Percentiles rank a stretch among this genome's conserved stretches.
Conservation (phyloP, 2,888 invertebrate genomes). For the Morpho helenor region DNA sequence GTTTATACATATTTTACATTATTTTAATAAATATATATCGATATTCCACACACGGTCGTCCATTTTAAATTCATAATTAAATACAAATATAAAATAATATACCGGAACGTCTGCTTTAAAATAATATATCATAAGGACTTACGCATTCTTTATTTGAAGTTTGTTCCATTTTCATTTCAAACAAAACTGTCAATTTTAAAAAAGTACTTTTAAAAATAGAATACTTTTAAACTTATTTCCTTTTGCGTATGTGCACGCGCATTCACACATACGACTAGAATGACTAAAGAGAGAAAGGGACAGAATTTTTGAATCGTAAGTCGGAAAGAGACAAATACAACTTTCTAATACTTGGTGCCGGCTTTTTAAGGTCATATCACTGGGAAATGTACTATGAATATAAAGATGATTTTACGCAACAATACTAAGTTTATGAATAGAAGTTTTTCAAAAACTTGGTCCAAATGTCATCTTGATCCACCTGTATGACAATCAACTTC, state of each 20-base stretch:
- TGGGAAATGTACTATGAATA: slow-evolving; percentile 14
- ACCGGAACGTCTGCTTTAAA: too few relatives aligned
- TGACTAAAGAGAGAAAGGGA: slow-evolving; percentile 42
- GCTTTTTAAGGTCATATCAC: slow-evolving; percentile 72
- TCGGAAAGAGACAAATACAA: slow-evolving; percentile 41
- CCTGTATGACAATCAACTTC: too few relatives aligned
- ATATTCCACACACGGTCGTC: too few relatives aligned
- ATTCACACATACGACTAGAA: slow-evolving; percentile 34
- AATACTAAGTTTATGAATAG: too few relatives aligned
- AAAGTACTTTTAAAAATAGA: neutral
- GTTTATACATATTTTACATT: too few relatives aligned
- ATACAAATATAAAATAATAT: too few relatives aligned
- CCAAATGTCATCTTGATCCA: too few relatives aligned
- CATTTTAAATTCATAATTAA: too few relatives aligned
- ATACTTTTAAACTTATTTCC: slow-evolving; percentile 13
- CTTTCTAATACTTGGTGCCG: slow-evolving; percentile 64
- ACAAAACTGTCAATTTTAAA: neutral
- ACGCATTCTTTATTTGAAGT: neutral
- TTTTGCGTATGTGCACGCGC: slow-evolving; percentile 32
- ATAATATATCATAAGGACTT: too few relatives aligned
- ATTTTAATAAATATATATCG: too few relatives aligned
- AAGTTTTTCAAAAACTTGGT: too few relatives aligned
- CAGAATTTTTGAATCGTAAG: slow-evolving; percentile 14
- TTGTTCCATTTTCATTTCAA: slow-evolving; percentile 2
- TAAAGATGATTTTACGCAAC: neutral